Evolutionary conservation across 2,113 vertebrate species (phyloP).

Genomic region (Cebus imitator): DNA sequence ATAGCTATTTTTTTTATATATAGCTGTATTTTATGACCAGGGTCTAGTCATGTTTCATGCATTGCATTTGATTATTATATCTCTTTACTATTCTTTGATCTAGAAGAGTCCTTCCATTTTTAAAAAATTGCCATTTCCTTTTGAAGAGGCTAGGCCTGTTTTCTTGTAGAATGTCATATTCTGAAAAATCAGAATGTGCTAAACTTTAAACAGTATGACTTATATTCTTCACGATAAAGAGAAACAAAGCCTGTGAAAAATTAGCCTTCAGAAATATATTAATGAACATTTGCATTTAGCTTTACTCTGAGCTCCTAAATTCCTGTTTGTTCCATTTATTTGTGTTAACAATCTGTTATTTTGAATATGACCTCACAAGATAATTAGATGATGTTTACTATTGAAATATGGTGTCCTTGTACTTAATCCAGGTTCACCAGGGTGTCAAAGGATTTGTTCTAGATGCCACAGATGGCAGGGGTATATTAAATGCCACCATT

Average conservation of each 20-base stretch:
- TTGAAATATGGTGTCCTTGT: constrained; percentile 46
- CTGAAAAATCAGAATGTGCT: constrained; percentile 13
- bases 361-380: not conserved
- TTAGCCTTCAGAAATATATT: constrained; percentile 13
- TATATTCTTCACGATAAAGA: constrained; percentile 45
- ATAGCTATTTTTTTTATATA: not conserved
- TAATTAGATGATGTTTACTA: constrained; percentile 22
- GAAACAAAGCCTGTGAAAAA: constrained; percentile 12
- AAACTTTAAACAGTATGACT: constrained; percentile 21
- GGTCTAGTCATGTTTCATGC: not conserved
- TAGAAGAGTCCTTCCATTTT: not conserved
- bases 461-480: constrained; percentile 89
- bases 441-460: constrained; percentile 93
- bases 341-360: constrained; percentile 40
- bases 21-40: constrained; percentile 19
- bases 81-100: not conserved
- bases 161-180: constrained; percentile 37
- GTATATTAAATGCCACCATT: constrained; percentile 95
- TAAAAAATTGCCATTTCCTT: constrained; percentile 16
- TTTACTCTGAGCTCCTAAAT: not conserved
- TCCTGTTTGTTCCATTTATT: constrained; percentile 20
- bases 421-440: constrained; percentile 89
- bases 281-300: not conserved
- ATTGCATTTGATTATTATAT: constrained; percentile 25
- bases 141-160: constrained; percentile 7